These are phyloP conservation scores for Drosophila ambigua DNA, from an alignment of 1,140 invertebrate genomes.

Conservation along the genomic window DNA sequence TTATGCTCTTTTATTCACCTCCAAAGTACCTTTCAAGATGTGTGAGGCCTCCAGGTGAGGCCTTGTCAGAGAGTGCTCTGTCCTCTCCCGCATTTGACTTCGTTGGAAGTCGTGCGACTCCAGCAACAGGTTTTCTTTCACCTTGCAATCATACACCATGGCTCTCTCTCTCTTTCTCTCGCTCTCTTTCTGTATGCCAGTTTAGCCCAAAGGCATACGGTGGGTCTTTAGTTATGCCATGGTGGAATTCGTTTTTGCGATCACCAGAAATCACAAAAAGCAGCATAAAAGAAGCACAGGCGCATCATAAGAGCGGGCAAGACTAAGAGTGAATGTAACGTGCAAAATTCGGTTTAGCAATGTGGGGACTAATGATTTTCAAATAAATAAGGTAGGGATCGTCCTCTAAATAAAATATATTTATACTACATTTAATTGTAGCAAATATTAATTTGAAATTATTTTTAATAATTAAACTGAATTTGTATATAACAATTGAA, in stretches of 20 bases:
- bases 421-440: too few species aligned
- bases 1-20: slow-evolving; percentile 1
- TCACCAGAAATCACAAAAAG: slow-evolving; percentile 17
- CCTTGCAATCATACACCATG: slow-evolving; percentile 5
- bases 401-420: background rate
- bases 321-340: background rate
- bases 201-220: slow-evolving; percentile 49
- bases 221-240: slow-evolving; percentile 52
- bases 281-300: slow-evolving; percentile 58
- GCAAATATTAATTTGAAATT: too few species aligned
- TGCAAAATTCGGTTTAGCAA: background rate
- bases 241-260: slow-evolving; percentile 54
- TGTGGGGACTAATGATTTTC: slow-evolving; percentile 10
- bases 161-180: background rate
- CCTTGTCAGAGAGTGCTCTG: background rate
- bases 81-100: background rate
- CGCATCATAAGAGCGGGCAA: background rate
- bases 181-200: slow-evolving; percentile 34
- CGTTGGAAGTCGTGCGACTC: too few species aligned
- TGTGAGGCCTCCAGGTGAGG: background rate
- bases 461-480: too few species aligned
- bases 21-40: background rate
- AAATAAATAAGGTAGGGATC: background rate
- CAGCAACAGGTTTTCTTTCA: background rate
- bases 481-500: too few species aligned